Evolutionary conservation across 1,140 invertebrate genomes (phyloP), one percentile per base, ranked within the genome.

Genomic region (Colletes latitarsis): DNA sequence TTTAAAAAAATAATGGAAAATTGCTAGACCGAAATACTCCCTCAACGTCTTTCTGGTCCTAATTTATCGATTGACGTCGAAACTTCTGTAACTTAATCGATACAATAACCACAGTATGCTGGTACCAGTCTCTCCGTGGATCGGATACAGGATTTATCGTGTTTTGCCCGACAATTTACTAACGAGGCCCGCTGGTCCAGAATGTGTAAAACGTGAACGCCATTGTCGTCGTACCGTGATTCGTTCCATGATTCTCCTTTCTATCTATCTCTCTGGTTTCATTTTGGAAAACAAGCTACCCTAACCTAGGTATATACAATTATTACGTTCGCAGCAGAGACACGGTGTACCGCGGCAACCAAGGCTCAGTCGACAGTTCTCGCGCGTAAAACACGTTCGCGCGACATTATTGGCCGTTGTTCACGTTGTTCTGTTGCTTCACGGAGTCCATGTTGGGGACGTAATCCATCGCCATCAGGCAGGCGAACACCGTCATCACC

Each of bases 401-500:
- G 60, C 80, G 55, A 77, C 72, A 92, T 92, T 92, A 91, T 92
- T 93, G 91, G 52, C 88, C 81, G 81, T 91, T 91, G 64, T 91
- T 90, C 0, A 88, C 77, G 83, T 92, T 91, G 68, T 92, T 91
- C 52, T 90, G 89, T 69, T 90, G 90, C 66, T 90, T 90, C 43
- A 88, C 78, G 3, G 91, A 91, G 87, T 97, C 97, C 96, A 98
- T 96, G 89, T 96, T 96, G 72, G 98, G 98, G 88, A 98, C 96
- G 92, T 98, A 99, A 93, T 99, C 98, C 89, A 98, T 95, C 21
- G 98, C 98, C 99, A 99, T 99, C 80, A 99, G 95, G 92, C 98
- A 99, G 41, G 99, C 98, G 94, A 99, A 99, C 64, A 99, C 97
- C 8, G 99, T 99, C 98, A 99, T 98, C 39, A 99, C 97, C 98